Conservation (phyloP, 2,113 vertebrate genomes). For the Leucosticte australis region DNA sequence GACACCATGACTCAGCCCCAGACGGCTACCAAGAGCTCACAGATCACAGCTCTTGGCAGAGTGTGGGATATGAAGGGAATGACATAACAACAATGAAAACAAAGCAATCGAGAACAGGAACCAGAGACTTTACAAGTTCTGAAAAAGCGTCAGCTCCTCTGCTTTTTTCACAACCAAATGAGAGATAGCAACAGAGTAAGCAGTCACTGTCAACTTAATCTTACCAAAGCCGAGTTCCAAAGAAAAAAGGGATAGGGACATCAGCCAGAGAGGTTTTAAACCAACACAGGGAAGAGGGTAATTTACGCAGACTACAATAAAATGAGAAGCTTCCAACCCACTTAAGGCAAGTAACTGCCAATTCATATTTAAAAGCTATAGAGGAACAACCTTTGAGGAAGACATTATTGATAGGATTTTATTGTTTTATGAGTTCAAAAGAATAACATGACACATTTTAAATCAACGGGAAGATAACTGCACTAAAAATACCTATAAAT, state of each 20-base stretch:
- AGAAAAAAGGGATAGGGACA: not conserved
- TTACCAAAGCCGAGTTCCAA: fast-evolving
- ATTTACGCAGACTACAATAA: not conserved
- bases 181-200: not conserved
- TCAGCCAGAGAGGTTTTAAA: not conserved
- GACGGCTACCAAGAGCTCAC: not conserved
- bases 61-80: not conserved
- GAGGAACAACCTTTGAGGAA: not conserved
- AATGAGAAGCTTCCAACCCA: not conserved
- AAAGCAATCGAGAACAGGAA: not conserved
- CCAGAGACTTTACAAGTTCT: not conserved
- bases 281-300: not conserved
- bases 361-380: not conserved
- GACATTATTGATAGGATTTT: not conserved
- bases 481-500: not conserved
- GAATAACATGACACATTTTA: not conserved
- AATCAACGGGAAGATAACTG: not conserved
- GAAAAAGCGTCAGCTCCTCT: not conserved
- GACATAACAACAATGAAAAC: constrained; percentile 26
- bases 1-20: constrained; percentile 47
- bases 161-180: not conserved
- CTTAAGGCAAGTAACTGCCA: not conserved
- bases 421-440: not conserved
- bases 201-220: not conserved
- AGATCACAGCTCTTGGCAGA: not conserved